phyloP scores from a whole-genome alignment of 2,888 invertebrate genomes.

The Endomychus coccineus region DNA sequence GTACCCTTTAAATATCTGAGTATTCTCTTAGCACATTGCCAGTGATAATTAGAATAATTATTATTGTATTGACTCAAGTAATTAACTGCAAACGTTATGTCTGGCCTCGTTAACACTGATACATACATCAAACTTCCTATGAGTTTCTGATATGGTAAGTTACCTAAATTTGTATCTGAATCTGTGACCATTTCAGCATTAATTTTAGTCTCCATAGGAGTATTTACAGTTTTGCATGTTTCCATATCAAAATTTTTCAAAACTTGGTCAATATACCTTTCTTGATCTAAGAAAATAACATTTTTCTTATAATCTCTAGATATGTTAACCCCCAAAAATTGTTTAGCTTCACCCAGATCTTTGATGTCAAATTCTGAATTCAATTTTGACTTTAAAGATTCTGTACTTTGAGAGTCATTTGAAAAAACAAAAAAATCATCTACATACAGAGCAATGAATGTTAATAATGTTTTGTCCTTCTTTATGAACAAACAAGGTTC shows the following conservation, averaged over 20 bases:
- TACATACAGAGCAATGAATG: slow-evolving; percentile 13
- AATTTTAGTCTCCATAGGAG: slow-evolving; percentile 9
- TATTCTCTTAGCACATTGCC: slow-evolving; percentile 12
- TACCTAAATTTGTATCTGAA: not conserved
- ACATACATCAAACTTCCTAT: slow-evolving; percentile 12
- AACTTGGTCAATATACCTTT: slow-evolving; percentile 16
- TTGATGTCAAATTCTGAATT: slow-evolving; percentile 7
- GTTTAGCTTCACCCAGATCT: slow-evolving; percentile 8
- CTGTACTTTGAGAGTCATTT: slow-evolving; percentile 9
- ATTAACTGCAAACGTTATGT: slow-evolving; percentile 9
- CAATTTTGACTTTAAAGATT: slow-evolving; percentile 2
- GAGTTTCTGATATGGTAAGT: slow-evolving; percentile 7
- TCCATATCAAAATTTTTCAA: slow-evolving; percentile 15
- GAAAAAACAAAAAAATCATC: slow-evolving; percentile 16
- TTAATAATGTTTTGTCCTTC: slow-evolving; percentile 3
- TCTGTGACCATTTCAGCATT: slow-evolving; percentile 1
- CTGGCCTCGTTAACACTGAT: slow-evolving; percentile 9
- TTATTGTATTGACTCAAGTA: slow-evolving; percentile 15
- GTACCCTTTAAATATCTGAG: slow-evolving; percentile 15
- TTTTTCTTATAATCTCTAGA: slow-evolving; percentile 2
- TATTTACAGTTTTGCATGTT: slow-evolving; percentile 9
- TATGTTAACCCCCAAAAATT: slow-evolving; percentile 7
- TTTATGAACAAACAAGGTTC: slow-evolving; percentile 18
- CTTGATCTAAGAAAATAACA: slow-evolving; percentile 16
- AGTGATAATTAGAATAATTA: slow-evolving; percentile 11